Evolutionary conservation across 2,113 vertebrate genomes (phyloP).

Genomic region (Plecturocebus donacophilus): DNA sequence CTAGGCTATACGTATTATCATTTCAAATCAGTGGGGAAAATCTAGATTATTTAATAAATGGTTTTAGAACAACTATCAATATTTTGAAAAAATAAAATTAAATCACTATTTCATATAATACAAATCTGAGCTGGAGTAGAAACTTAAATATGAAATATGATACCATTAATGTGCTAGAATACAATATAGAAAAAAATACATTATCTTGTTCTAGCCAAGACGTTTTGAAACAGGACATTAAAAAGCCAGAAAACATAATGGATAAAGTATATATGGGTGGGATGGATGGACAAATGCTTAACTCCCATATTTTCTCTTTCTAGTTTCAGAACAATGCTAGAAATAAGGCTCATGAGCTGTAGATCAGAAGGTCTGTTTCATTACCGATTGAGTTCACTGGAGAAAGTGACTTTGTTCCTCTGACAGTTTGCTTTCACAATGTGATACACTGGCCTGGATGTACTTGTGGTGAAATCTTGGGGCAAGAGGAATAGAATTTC

Average conservation of each 20-base stretch:
- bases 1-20: neutral
- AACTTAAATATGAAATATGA: neutral
- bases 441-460: neutral
- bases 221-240: neutral
- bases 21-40: neutral
- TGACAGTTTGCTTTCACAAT: neutral
- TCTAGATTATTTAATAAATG: neutral
- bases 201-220: neutral
- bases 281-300: neutral
- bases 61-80: neutral
- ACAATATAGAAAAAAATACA: neutral
- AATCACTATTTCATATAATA: neutral
- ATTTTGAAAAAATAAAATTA: neutral
- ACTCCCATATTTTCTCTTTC: neutral
- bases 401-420: too few species aligned
- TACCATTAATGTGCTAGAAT: neutral
- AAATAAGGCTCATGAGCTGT: neutral
- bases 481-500: neutral
- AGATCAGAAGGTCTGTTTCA: neutral
- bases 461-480: neutral
- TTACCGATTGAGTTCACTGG: neutral
- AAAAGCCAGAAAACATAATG: neutral
- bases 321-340: neutral
- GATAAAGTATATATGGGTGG: neutral
- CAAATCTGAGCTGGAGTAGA: neutral